Evolutionary conservation across 2,888 invertebrate species (phyloP).

Genomic region (Ferrisia virgata): DNA sequence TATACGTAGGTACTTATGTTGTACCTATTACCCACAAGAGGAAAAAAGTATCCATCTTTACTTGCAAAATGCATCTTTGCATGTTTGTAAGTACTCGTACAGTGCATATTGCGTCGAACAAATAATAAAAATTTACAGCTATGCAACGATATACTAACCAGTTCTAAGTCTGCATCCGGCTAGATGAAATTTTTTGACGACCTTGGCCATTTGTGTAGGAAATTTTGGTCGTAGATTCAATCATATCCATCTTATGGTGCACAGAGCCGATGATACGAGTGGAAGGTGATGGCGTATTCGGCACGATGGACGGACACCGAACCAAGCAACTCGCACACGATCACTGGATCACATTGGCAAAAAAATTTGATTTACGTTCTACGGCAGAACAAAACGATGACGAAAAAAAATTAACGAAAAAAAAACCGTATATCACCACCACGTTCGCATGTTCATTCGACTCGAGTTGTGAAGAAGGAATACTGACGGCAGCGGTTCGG

Average conservation of each 20-base stretch:
- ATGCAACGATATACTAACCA: background rate
- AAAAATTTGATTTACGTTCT: background rate
- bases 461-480: background rate
- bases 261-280: background rate
- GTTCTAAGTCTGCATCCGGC: conserved; percentile 8
- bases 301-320: background rate
- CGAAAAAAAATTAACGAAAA: background rate
- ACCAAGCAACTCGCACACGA: background rate
- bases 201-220: background rate
- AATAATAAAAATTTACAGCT: background rate
- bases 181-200: conserved; percentile 19
- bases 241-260: background rate
- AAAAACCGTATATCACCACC: background rate
- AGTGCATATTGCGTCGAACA: background rate
- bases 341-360: background rate
- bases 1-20: background rate
- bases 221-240: background rate
- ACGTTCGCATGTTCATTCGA: background rate
- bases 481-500: background rate
- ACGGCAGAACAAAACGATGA: background rate
- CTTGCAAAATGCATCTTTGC: too few relatives aligned
- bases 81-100: background rate
- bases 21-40: too few relatives aligned
- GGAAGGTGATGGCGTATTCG: background rate
- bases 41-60: too few relatives aligned